Base-by-base conservation (phyloP, 2,888 invertebrate species). In the Xylota sylvarum region DNA sequence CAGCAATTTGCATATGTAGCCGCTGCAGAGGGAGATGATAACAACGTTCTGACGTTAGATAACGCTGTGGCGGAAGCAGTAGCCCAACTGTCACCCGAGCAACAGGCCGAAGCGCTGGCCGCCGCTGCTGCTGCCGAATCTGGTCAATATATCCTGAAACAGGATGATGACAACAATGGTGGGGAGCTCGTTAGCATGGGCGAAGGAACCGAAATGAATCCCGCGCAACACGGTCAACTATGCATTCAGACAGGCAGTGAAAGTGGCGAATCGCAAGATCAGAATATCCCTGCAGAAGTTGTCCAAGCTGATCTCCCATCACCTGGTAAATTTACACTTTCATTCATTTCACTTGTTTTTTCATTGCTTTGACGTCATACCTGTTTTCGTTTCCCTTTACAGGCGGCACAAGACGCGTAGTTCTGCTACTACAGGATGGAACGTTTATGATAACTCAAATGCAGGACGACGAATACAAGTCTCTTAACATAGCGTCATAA, bases 401-500 rank as follows among this genome's bases (percentile, higher is more conserved):
- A 97, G 97, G 96, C 91, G 97, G 97, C 76, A 97, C 96, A 19
- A 94, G 97, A 89, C 95, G 96, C 91, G 97, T 97, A 19, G 96
- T 97, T 6, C 93, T 97, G n/a, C 93, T 97, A 90, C 93, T 97
- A 89, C 97, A 97, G 7, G 97, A 97, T 91, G 97, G 97, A 87
- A 96, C 96, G 90, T 94, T 97, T 83, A 97, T 97, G 94, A 96
- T 97, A 95, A 97, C 97, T 5, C 97, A 97, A 92, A 95, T 97
- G 85, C 96, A 97, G 89, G 97, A 96, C 89, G 97, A 97, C 90
- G 97, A 97, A 90, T 97, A 92, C 88, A 92, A 92, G 90, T 91
- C 93, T 85, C 90, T 93, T 62, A 93, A 93, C 88, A 91, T 92
- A 88, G 90, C 91, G 87, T 91, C 91, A 90, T 92, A 91, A 91